phyloP scores from a whole-genome alignment of 1,140 invertebrate genomes.

The Pogonomyrmex californicus region DNA sequence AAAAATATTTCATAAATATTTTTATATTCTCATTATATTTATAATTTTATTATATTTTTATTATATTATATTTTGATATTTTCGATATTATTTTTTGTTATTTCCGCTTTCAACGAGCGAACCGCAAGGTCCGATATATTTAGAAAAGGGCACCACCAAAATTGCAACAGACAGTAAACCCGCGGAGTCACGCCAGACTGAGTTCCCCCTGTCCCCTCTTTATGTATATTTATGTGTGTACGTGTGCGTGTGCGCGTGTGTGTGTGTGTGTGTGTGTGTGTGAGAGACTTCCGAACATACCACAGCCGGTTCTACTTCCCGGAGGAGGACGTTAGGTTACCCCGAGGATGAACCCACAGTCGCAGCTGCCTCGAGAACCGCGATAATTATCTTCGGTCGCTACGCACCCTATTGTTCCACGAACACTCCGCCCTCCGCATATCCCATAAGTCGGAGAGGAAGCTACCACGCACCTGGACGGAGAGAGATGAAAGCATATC shows the following conservation, averaged over 20 bases:
- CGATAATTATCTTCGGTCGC: constrained; percentile 74
- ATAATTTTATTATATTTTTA: too few species aligned
- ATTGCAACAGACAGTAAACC: constrained; percentile 54
- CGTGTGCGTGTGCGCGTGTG: neutral
- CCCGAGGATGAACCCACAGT: constrained; percentile 70
- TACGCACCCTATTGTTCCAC: constrained; percentile 72
- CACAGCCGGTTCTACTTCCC: constrained; percentile 55
- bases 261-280: neutral
- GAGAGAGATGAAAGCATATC: constrained; percentile 25
- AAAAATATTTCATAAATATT: neutral
- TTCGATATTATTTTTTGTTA: neutral
- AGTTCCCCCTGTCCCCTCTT: constrained; percentile 1
- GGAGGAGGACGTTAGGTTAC: constrained; percentile 56
- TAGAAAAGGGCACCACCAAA: constrained; percentile 23
- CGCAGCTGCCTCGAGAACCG: constrained; percentile 69
- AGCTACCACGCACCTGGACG: constrained; percentile 41
- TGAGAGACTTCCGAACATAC: constrained; percentile 31
- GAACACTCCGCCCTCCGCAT: constrained; percentile 26
- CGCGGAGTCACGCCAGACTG: constrained; percentile 67
- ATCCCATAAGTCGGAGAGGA: constrained; percentile 36
- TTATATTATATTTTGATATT: too few species aligned
- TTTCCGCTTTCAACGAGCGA: constrained; percentile 13
- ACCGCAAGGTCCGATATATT: constrained; percentile 49
- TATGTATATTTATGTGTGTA: neutral
- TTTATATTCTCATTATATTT: neutral